phyloP scores from a whole-genome alignment of 2,888 invertebrate genomes.

The Lycocerus yunnanus region DNA sequence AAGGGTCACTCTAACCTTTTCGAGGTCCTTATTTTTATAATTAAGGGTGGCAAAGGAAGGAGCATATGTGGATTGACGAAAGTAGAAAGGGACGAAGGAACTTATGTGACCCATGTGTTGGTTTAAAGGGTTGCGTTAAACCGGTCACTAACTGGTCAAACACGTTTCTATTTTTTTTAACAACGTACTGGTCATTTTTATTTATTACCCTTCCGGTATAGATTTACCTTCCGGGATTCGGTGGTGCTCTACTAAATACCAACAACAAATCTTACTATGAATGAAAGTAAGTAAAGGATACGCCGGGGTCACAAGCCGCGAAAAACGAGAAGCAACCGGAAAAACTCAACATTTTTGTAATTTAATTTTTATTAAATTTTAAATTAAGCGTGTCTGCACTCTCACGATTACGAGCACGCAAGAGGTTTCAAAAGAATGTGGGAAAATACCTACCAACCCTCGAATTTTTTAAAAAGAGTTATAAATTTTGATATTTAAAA shows the following conservation, averaged over 20 bases:
- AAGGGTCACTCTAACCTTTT: constrained; percentile 41
- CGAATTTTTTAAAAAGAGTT: not conserved
- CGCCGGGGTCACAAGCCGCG: not conserved
- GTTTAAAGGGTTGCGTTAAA: constrained; percentile 14
- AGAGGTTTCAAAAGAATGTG: not conserved
- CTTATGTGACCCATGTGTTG: not conserved
- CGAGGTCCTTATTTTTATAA: constrained; percentile 2
- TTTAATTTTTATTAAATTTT: not conserved
- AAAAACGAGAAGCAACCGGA: not conserved
- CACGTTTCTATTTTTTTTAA: constrained; percentile 49
- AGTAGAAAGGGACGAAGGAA: constrained; percentile 11
- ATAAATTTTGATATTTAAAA: not conserved
- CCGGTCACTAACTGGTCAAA: constrained; percentile 54
- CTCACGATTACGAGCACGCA: not conserved
- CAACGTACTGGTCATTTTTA: constrained; percentile 46
- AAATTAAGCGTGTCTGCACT: not conserved
- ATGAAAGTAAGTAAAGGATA: too few species aligned
- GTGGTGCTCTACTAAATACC: not conserved
- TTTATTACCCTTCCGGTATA: constrained; percentile 44
- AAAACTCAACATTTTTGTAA: not conserved
- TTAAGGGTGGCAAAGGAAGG: constrained; percentile 5
- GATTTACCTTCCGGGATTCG: constrained; percentile 27
- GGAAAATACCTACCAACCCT: not conserved
- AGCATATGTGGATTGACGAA: not conserved
- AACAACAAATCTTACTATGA: not conserved